Evolutionary conservation across 2,888 invertebrate species (phyloP).

Genomic region (Zygothrica quintamaculata): DNA sequence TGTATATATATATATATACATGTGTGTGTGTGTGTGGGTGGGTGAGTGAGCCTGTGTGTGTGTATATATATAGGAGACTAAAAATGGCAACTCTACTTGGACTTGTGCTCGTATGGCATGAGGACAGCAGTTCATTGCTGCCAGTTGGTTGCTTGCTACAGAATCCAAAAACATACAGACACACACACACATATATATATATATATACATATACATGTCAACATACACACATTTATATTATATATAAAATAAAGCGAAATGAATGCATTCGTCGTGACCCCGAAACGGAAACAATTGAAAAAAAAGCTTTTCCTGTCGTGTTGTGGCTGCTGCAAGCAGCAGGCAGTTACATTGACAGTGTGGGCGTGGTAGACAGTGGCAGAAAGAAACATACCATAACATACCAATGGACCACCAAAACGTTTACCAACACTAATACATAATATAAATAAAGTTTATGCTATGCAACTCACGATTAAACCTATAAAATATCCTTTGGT

Average conservation of each 20-base stretch:
- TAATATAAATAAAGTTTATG: background rate
- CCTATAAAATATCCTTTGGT: too few relatives aligned
- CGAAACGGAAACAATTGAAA: constrained; percentile 80
- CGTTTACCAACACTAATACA: constrained; percentile 16
- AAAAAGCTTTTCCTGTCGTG: constrained; percentile 79
- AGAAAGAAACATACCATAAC: constrained; percentile 12
- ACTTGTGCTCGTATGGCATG: constrained; percentile 2
- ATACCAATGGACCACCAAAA: constrained; percentile 24
- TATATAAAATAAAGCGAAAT: constrained; percentile 60
- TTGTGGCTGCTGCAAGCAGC: constrained; percentile 43
- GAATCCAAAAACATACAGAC: constrained; percentile 47
- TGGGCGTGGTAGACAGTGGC: constrained; percentile 7
- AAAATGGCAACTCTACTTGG: background rate
- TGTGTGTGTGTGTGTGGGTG: background rate
- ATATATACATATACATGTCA: constrained; percentile 7
- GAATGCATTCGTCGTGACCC: constrained; percentile 81
- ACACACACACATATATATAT: constrained; percentile 19
- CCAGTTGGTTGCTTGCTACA: constrained; percentile 60
- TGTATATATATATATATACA: background rate
- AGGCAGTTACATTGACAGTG: constrained; percentile 11
- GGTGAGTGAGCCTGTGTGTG: background rate
- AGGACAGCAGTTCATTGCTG: constrained; percentile 72
- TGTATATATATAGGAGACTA: too few relatives aligned
- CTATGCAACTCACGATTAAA: background rate
- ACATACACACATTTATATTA: background rate